Evolutionary conservation across 2,888 invertebrate species (phyloP), one percentile per base, ranked within the genome.

Genomic region (Abrostola tripartita): DNA sequence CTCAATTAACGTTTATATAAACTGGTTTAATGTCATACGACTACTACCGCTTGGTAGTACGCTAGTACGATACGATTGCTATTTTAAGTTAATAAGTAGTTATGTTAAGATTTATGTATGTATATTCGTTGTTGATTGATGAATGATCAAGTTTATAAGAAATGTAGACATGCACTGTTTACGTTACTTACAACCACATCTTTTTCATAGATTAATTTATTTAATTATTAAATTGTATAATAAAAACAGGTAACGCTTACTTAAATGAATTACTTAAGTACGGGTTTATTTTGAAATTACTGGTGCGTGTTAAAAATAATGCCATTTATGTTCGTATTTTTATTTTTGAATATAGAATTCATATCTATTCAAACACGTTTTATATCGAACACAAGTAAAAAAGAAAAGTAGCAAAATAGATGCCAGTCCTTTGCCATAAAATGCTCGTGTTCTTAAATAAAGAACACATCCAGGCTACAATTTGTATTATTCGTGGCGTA

Each of bases 401-500:
- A 9, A 5, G 7, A 42, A 42, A 14, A 24, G 8, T 14, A 24
- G 8, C 44, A 47, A 47, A 50, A 24, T 50, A 36, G 36, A 36
- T 1, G 7, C 11, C 11, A 50, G 5, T 47, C 37, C n/a, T 36
- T 35, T 24, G 35, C 35, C 24, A 38, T 37, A 65, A 37, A 74
- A 61, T 55, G 51, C 11, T 36, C 50, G 14, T 50, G 44, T 59
- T 63, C 51, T 61, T 36, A 58, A 66, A 65, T 68, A 76, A 71
- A 68, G 51, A 65, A 65, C 62, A 69, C 61, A 67, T 51, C 40
- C 58, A 61, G 63, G 38, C 59, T 54, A 63, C 67, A 77, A 67
- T 74, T 77, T 77, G 63, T 70, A 55, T 68, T 65, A 71, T 60
- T 72, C 56, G 63, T 65, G 44, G 61, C 42, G 61, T 69, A 70